Evolutionary conservation across 2,797 vertebrate genomes (phyloP).

Genomic region (Iguana delicatissima): DNA sequence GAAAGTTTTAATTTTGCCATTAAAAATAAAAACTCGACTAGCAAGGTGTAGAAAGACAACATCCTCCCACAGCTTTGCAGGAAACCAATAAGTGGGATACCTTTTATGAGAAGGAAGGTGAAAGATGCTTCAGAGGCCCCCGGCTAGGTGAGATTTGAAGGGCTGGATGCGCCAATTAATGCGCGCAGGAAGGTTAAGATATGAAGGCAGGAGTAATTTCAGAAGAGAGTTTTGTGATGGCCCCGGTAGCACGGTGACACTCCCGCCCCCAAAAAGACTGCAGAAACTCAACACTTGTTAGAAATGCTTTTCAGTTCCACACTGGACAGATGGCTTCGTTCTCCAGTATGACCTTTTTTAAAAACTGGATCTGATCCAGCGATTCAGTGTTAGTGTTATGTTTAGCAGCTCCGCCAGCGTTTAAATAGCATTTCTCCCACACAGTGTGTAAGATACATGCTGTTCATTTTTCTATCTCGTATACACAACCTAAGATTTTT

Average conservation of each 20-base stretch:
- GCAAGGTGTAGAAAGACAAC: conserved; percentile 25
- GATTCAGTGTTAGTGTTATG: conserved; percentile 67
- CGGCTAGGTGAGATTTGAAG: conserved; percentile 27
- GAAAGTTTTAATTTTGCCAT: conserved; percentile 17
- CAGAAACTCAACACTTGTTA: conserved; percentile 52
- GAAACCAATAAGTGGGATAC: neutral
- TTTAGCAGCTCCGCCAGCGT: conserved; percentile 69
- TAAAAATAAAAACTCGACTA: neutral
- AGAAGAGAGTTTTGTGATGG: conserved; percentile 25
- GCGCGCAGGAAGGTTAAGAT: conserved; percentile 51
- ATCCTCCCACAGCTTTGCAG: conserved; percentile 5
- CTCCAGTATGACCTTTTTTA: conserved; percentile 75
- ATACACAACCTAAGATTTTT: neutral
- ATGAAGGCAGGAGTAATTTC: conserved; percentile 51
- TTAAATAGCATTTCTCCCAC: conserved; percentile 77
- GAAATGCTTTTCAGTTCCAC: conserved; percentile 71
- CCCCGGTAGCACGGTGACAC: conserved; percentile 25
- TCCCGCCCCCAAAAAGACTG: conserved; percentile 49
- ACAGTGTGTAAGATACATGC: conserved; percentile 65
- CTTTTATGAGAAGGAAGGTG: conserved; percentile 1
- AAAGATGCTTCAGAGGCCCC: conserved; percentile 37
- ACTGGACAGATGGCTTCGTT: conserved; percentile 80
- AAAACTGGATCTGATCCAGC: conserved; percentile 76
- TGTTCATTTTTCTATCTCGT: conserved; percentile 71
- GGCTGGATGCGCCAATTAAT: conserved; percentile 41